Base-by-base conservation (phyloP, 1,140 invertebrate genomes). In the Trypoxylus dichotomus region DNA sequence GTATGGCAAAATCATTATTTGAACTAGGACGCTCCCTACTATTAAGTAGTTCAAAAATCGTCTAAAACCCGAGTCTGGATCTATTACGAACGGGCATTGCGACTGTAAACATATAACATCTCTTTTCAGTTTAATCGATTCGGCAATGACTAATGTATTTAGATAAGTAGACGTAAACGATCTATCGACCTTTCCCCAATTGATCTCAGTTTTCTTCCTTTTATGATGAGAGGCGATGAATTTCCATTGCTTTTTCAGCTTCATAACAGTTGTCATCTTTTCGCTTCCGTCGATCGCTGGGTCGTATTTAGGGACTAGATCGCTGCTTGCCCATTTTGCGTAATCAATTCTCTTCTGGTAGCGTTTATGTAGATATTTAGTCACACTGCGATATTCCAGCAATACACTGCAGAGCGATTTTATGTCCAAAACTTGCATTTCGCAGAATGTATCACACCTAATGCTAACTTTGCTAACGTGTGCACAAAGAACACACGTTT, bases 341-440 rank as follows among this genome's bases (percentile, higher is more conserved):
- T 68, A 76, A 1, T 68, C 15, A 68, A 76, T 68, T 29, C 54
- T 41, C 24, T 68, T 41, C 3, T 21, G 25, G 13, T 32, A 54
- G 2, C 15, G 21, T 5, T 11, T 5, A 29, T 29, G 54, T 7
- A 76, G 7, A 43, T 54, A 2, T 13, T 58, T 24, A n/a, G 54
- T 60, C 5, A 54, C 42, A 1, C 32, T 3, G 6, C 6, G 27
- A 43, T 19, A 76, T 19, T 71, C 54, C 2, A 76, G 24, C 25
- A 76, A 37, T 60, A 87, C 79, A 81, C 83, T 84, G 73, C 85
- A 85, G 75, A 88, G 86, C 68, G 85, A 84, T 0, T 83, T 84
- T 76, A 87, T 86, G 75, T 84, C 82, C 43, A 88, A 80, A 8
- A 85, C 84, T 83, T 87, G 87, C 73, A 87, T 86, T 83, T 88